These are phyloP conservation scores for Caenorhabditis imperialis DNA, from an alignment of 2,888 invertebrate genomes.

Conservation along the genomic window DNA sequence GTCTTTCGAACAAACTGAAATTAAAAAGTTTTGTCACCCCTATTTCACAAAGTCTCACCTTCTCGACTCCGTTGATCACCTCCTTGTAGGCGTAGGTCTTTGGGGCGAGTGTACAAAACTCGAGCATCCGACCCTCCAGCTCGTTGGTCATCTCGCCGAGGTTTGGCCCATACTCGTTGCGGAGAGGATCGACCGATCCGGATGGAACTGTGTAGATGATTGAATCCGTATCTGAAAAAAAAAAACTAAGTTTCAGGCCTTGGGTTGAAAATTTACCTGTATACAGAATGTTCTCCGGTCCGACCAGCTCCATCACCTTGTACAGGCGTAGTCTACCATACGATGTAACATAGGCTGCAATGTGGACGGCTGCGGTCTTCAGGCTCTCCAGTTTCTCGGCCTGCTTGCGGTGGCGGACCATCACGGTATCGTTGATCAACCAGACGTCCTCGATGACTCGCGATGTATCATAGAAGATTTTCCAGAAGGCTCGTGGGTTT, in stretches of 20 bases:
- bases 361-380: conserved; percentile 6
- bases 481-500: neutral
- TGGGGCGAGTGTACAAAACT: neutral
- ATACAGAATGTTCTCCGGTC: conserved; percentile 1
- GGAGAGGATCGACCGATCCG: neutral
- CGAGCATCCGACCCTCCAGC: neutral
- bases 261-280: conserved; percentile 1
- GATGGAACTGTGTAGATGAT: neutral
- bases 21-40: too few species aligned
- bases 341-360: conserved; percentile 2
- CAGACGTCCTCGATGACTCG: conserved; percentile 2
- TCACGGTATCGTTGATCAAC: conserved; percentile 4
- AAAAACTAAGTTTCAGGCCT: too few species aligned
- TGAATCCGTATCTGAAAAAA: conserved; percentile 12
- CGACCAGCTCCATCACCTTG: conserved; percentile 1
- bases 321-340: neutral
- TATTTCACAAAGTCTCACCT: too few species aligned
- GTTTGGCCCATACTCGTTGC: neutral
- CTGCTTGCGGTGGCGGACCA: neutral
- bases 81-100: conserved; percentile 6
- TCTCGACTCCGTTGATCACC: neutral
- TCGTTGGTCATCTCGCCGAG: conserved; percentile 3
- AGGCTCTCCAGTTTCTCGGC: conserved; percentile 6
- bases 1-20: too few species aligned
- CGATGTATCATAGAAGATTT: neutral